Conservation (phyloP, 2,888 invertebrate genomes). For the Liodrosophila aerea region DNA sequence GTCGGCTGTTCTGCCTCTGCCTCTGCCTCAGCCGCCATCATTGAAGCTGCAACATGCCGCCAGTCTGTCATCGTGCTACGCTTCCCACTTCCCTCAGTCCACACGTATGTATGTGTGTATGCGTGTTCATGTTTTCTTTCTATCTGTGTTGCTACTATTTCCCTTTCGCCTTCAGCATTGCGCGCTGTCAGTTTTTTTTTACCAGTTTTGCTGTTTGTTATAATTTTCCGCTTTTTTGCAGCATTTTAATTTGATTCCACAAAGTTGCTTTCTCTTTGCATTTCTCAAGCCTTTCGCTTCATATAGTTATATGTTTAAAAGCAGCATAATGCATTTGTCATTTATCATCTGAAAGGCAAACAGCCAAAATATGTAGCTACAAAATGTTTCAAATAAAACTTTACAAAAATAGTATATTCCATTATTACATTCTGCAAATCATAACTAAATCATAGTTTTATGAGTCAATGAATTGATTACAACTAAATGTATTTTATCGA, state of each 20-base stretch:
- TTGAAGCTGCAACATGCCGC: constrained; percentile 38
- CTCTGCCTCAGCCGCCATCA: constrained; percentile 30
- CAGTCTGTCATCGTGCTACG: constrained; percentile 45
- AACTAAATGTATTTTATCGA: too few relatives aligned
- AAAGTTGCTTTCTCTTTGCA: constrained; percentile 40
- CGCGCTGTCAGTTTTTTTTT: constrained; percentile 41
- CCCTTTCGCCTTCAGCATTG: constrained; percentile 66
- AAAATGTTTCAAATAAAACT: too few relatives aligned
- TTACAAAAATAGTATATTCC: too few relatives aligned
- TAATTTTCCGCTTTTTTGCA: constrained; percentile 79
- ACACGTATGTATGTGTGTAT: constrained; percentile 12
- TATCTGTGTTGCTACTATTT: constrained; percentile 67
- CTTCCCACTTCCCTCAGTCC: constrained; percentile 31
- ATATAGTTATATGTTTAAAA: constrained; percentile 20
- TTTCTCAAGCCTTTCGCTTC: constrained; percentile 23
- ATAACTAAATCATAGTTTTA: too few relatives aligned
- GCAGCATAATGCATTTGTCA: constrained; percentile 11
- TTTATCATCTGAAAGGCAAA: constrained; percentile 9
- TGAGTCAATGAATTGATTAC: too few relatives aligned
- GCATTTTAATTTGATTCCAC: constrained; percentile 79
- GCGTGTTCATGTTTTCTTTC: constrained; percentile 57
- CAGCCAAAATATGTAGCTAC: too few relatives aligned
- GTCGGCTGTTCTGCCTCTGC: constrained; percentile 27
- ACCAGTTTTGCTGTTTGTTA: constrained; percentile 58
- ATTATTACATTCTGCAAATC: too few relatives aligned